These are phyloP conservation scores for Alces alces DNA, from an alignment of 2,113 vertebrate genomes.

Conservation along the genomic window DNA sequence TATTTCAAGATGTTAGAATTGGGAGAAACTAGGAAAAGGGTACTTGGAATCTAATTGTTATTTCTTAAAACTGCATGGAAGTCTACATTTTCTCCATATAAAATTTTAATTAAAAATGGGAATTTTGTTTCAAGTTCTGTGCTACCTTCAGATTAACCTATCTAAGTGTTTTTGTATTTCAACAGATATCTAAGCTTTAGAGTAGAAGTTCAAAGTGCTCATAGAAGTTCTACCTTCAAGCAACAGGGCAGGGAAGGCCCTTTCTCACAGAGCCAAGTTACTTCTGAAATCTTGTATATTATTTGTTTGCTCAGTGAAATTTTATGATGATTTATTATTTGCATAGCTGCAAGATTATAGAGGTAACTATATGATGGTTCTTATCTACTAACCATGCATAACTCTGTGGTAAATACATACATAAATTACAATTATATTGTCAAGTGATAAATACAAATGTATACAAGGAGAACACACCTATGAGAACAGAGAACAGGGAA, in stretches of 20 bases:
- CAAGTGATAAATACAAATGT: not conserved
- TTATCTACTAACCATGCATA: not conserved
- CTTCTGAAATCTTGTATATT: not conserved
- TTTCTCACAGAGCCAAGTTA: not conserved
- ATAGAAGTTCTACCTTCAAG: not conserved
- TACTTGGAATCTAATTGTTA: not conserved
- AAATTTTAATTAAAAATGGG: not conserved
- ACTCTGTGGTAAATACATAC: not conserved
- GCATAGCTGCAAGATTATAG: not conserved
- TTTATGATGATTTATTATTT: not conserved
- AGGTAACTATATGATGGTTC: not conserved
- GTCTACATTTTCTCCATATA: not conserved
- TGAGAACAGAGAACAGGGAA: not conserved
- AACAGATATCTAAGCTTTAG: not conserved
- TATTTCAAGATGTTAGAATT: not conserved
- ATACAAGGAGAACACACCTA: not conserved
- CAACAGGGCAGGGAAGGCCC: not conserved
- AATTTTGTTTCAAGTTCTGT: not conserved
- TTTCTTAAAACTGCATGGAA: not conserved
- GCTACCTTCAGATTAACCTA: not conserved
- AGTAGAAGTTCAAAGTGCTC: not conserved
- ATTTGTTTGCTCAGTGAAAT: not conserved
- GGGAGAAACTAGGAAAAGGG: not conserved
- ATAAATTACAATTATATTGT: not conserved
- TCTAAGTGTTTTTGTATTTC: not conserved